phyloP scores from a whole-genome alignment of 2,888 invertebrate genomes.

The Platyscelio sp. region DNA sequence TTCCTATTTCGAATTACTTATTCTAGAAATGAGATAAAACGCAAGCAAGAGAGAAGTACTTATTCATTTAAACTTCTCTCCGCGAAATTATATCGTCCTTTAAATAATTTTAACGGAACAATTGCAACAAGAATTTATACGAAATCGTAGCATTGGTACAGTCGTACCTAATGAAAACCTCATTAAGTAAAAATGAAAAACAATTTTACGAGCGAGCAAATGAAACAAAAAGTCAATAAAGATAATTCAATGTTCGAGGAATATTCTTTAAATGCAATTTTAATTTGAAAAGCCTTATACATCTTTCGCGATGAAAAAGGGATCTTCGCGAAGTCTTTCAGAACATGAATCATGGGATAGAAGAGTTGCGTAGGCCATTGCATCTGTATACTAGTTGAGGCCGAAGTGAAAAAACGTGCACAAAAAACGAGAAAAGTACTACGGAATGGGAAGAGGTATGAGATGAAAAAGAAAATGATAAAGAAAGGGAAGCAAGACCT shows the following conservation, averaged over 20 bases:
- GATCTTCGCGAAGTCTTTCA: constrained; percentile 22
- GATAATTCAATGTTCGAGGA: constrained; percentile 16
- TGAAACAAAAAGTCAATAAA: constrained; percentile 19
- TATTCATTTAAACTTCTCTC: no score
- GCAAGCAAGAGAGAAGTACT: no score
- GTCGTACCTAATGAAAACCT: no score
- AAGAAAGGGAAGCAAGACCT: constrained; percentile 55
- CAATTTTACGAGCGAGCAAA: no score
- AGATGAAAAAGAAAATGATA: constrained; percentile 63
- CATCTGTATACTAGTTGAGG: constrained; percentile 44
- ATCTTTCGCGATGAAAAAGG: constrained; percentile 42
- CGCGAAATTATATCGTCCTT: no score
- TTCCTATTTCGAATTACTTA: no score
- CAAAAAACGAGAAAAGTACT: constrained; percentile 16
- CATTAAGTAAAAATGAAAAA: no score
- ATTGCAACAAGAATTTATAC: no score
- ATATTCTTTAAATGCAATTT: constrained; percentile 35
- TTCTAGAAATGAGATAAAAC: no score
- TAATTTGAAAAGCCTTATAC: constrained; percentile 49
- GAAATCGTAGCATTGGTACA: no score
- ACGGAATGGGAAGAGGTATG: constrained; percentile 42
- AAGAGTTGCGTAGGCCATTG: constrained; percentile 52
- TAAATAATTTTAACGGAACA: no score
- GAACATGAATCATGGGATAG: constrained; percentile 49
- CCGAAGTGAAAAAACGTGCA: no score